These are phyloP conservation scores for Microcaecilia unicolor DNA, from an alignment of 2,797 vertebrate genomes.

Conservation along the genomic window DNA sequence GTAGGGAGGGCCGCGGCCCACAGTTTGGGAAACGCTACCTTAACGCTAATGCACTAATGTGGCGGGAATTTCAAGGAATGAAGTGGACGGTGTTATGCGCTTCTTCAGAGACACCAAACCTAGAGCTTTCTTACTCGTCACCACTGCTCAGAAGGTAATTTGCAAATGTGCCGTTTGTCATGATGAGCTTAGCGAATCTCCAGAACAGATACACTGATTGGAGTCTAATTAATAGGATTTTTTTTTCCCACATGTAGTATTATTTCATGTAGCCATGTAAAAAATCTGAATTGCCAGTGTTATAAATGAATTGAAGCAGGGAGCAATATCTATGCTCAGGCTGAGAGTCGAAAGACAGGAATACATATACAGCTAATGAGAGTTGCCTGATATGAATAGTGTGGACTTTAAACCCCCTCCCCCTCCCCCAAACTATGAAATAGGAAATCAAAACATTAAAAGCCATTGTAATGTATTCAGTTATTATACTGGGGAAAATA, in stretches of 20 bases:
- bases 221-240: conserved; percentile 24
- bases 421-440: not conserved
- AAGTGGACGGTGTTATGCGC: conserved; percentile 17
- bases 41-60: conserved; percentile 46
- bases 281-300: too few species aligned
- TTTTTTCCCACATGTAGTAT: not conserved
- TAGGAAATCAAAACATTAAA: not conserved
- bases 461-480: conserved; percentile 33
- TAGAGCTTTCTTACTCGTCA: conserved; percentile 41
- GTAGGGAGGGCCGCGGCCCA: too few species aligned
- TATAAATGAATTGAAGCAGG: too few species aligned
- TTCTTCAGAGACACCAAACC: conserved; percentile 38
- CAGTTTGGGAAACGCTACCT: too few species aligned
- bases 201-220: conserved; percentile 31
- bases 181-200: conserved; percentile 30
- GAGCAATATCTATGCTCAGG: too few species aligned
- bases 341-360: conserved; percentile 12
- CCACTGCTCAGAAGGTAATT: conserved; percentile 40
- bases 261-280: too few species aligned
- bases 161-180: conserved; percentile 44
- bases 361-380: not conserved
- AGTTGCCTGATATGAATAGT: not conserved
- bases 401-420: not conserved
- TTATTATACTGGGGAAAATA: conserved; percentile 33
- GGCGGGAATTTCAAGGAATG: conserved; percentile 19